Conservation (phyloP, 2,797 vertebrate species). For the Synaphobranchus kaupii region DNA sequence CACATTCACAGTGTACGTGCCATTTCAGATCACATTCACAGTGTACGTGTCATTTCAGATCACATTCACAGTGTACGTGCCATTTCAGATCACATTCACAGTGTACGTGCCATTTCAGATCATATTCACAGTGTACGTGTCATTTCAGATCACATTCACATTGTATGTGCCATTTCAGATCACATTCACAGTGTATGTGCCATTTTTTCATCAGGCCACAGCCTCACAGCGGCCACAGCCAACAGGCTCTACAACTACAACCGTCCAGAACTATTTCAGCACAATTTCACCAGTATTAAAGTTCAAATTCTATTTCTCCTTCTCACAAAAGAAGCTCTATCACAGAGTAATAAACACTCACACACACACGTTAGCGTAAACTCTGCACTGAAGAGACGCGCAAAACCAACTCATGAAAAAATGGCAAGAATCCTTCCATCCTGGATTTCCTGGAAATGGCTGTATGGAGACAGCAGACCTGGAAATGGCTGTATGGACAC, state of each 20-base stretch:
- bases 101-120: background rate
- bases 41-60: background rate
- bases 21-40: background rate
- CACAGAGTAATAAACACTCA: background rate
- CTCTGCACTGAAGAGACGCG: background rate
- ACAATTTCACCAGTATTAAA: background rate
- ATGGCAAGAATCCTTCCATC: background rate
- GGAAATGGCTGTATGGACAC: conserved; percentile 37
- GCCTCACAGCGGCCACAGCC: background rate
- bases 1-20: no score
- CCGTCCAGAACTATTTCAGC: background rate
- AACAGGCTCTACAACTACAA: background rate
- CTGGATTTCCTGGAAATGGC: background rate
- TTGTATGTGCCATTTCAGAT: background rate
- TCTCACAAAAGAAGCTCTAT: no score
- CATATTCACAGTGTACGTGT: no score
- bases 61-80: no score
- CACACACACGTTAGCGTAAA: background rate
- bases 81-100: background rate
- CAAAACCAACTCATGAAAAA: background rate
- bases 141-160: background rate
- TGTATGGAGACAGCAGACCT: conserved; percentile 46
- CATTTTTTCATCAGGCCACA: no score
- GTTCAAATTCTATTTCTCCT: background rate
- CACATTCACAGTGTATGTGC: no score